Conservation (phyloP, 92 coral and sea anemone genomes). For the Phenganax stokvisi region DNA sequence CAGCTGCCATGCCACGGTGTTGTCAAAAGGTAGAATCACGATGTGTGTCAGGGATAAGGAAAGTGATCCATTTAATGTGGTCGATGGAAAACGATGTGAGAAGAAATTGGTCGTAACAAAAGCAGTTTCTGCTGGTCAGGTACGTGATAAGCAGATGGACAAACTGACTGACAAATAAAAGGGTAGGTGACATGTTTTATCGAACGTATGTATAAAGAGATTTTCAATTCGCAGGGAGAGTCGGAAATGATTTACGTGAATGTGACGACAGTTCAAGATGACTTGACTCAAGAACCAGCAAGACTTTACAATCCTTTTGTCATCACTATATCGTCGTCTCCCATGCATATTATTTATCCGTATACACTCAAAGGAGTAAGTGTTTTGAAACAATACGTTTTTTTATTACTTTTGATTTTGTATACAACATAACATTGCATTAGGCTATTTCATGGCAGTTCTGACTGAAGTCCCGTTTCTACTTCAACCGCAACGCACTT, state of each 20-base stretch:
- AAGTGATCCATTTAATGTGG: constrained; percentile 31
- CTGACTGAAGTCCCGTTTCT: too few relatives aligned
- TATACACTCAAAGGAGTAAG: constrained; percentile 14
- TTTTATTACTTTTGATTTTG: neutral
- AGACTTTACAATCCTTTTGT: constrained; percentile 38
- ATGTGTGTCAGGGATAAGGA: constrained; percentile 29
- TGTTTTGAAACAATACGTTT: neutral
- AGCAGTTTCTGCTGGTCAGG: constrained; percentile 32
- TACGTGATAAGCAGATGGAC: neutral
- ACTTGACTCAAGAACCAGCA: constrained; percentile 20
- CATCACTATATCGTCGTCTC: constrained; percentile 23
- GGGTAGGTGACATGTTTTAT: neutral
- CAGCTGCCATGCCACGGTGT: constrained; percentile 8
- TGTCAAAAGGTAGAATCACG: constrained; percentile 21
- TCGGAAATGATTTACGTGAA: constrained; percentile 26
- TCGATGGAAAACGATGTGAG: constrained; percentile 15
- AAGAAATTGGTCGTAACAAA: constrained; percentile 29
- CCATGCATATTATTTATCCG: constrained; percentile 33
- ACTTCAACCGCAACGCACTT: too few relatives aligned
- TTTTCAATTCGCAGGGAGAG: neutral
- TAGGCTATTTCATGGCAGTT: too few relatives aligned
- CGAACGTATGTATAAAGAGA: neutral
- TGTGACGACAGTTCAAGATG: constrained; percentile 29
- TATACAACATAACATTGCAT: too few relatives aligned
- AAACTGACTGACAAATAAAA: neutral